These are phyloP conservation scores for Zapus hudsonius DNA, from an alignment of 2,113 vertebrate species.

Conservation along the genomic window DNA sequence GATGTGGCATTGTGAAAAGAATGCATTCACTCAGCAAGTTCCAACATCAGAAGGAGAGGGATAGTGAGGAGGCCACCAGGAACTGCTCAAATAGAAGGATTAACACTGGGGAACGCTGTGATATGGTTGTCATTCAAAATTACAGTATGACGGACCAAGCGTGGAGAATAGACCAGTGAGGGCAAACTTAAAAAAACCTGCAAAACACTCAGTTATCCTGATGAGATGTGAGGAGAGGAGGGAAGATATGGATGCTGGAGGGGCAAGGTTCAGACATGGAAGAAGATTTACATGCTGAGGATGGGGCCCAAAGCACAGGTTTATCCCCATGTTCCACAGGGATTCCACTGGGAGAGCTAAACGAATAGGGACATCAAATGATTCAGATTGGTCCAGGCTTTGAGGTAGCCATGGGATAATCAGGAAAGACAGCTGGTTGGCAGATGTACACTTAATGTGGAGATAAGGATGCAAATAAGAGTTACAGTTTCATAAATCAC, in stretches of 20 bases:
- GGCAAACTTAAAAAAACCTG: not conserved
- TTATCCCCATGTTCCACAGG: not conserved
- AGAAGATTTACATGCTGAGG: not conserved
- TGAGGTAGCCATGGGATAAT: not conserved
- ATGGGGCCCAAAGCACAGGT: not conserved
- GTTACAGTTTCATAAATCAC: not conserved
- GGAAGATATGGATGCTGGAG: not conserved
- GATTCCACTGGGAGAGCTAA: not conserved
- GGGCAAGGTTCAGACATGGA: too few species aligned
- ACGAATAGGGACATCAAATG: not conserved
- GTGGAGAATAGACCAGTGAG: not conserved
- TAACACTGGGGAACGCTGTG: not conserved
- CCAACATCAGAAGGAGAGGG: not conserved
- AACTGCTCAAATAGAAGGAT: not conserved
- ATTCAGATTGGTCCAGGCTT: fast-evolving
- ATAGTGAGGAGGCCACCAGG: not conserved
- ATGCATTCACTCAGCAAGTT: not conserved
- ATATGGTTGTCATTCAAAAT: not conserved
- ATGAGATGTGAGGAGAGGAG: not conserved
- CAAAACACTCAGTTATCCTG: not conserved
- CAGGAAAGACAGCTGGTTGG: not conserved
- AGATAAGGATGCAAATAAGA: not conserved
- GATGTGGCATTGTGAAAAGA: not conserved
- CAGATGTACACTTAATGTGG: not conserved
- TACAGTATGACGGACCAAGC: too few species aligned